Evolutionary conservation across 2,113 vertebrate species (phyloP), one percentile per base, ranked within the genome.

Genomic region (Thomomys bottae): DNA sequence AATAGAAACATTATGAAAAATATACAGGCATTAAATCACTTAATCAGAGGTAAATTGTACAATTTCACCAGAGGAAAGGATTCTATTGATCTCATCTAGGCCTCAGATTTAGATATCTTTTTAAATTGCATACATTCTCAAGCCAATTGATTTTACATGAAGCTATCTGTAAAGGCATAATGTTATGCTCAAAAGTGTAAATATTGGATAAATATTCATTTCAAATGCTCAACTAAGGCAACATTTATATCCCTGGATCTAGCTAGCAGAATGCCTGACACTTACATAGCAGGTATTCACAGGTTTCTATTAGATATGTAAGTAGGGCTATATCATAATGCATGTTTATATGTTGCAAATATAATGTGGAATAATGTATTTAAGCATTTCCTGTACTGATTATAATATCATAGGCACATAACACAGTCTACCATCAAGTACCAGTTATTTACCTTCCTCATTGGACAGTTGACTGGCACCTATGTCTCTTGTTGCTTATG

Each of bases 21-120:
- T 73, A 91, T 38, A 72, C 68, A 81, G 24, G 5, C 5, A 84
- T 67, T 21, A 38, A 3, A 11, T 77, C 15, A 72, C n/a, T 86
- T 87, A 91, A 89, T 91, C 93, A 71, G 64, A 87, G 24, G 42
- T 61, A 80, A 87, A 91, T 68, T 77, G 38, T 84, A 66, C 63
- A 61, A n/a, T 84, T 91, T 75, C 57, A 26, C 26, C 15, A 64
- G 18, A 3, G 15, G 6, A 24, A 84, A 64, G 77, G 61, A 38
- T 26, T 76, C 20, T 23, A 49, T 54, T 83, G 82, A 77, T 87
- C 28, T 21, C 32, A 49, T 75, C 54, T 9, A 94, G 77, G 18
- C 14, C 5, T 4, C 68, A 63, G 8, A 92, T 10, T 68, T 54
- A 88, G 70, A 93, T 67, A 61, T 54, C 81, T 21, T 80, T 91